phyloP scores from a whole-genome alignment of 2,797 vertebrate genomes.

The Neosilurus hyrtlii region DNA sequence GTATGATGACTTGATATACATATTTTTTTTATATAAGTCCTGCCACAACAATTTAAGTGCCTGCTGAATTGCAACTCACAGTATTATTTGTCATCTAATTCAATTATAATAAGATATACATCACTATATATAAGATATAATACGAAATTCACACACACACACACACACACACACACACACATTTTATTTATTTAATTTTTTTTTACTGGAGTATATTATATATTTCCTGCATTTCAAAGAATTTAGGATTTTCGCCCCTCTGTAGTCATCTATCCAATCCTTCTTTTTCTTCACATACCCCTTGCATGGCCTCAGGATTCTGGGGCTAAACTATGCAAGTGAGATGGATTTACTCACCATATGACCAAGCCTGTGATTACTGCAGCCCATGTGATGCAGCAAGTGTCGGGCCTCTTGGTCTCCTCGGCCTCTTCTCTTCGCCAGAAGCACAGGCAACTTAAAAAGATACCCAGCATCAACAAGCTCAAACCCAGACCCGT shows the following conservation, averaged over 20 bases:
- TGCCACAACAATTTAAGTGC: not conserved
- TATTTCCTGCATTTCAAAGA: not conserved
- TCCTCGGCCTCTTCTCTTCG: slow-evolving; percentile 72
- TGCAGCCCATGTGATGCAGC: slow-evolving; percentile 85
- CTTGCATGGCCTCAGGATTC: slow-evolving; percentile 11
- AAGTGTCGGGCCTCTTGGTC: slow-evolving; percentile 76
- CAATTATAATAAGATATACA: too few relatives aligned
- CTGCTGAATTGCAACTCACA: too few relatives aligned
- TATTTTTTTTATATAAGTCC: too few relatives aligned
- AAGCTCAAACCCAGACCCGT: slow-evolving; percentile 84
- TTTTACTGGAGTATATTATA: not conserved
- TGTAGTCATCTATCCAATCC: not conserved
- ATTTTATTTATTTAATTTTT: too few relatives aligned
- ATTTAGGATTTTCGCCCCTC: not conserved
- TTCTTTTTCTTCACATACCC: slow-evolving; percentile 1
- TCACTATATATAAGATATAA: too few relatives aligned
- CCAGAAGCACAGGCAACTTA: slow-evolving; percentile 82
- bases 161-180: too few relatives aligned
- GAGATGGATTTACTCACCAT: slow-evolving; percentile 79
- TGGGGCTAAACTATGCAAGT: slow-evolving; percentile 18
- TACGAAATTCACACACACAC: not conserved
- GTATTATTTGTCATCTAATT: not conserved
- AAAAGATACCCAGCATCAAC: slow-evolving; percentile 75
- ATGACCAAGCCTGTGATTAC: slow-evolving; percentile 83
- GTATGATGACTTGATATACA: not conserved